These are phyloP conservation scores for Rhinoptilus africanus DNA, from an alignment of 2,113 vertebrate species.

Conservation along the genomic window DNA sequence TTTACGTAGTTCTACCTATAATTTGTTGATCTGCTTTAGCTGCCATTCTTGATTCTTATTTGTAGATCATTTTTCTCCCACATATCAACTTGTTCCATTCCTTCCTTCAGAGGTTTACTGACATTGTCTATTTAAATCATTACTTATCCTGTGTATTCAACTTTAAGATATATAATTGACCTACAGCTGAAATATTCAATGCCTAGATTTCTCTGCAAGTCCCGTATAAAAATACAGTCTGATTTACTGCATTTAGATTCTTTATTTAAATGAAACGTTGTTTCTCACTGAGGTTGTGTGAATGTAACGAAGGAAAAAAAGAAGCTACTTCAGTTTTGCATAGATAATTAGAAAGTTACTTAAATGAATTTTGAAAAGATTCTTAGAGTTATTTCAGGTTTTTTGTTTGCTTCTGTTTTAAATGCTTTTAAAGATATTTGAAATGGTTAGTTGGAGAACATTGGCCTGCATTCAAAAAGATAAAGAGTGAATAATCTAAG, in stretches of 20 bases:
- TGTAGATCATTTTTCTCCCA: neutral
- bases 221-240: slow-evolving; percentile 11
- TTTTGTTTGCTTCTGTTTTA: neutral
- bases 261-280: slow-evolving; percentile 45
- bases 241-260: slow-evolving; percentile 1
- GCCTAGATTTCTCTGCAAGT: slow-evolving; percentile 12
- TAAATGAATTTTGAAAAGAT: slow-evolving; percentile 33
- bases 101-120: neutral
- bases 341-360: slow-evolving; percentile 35
- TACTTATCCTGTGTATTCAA: neutral
- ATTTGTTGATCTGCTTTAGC: neutral
- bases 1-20: neutral
- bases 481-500: neutral
- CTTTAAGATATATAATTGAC: neutral
- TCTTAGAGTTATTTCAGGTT: neutral
- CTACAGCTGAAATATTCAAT: slow-evolving; percentile 12
- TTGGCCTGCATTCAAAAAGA: slow-evolving; percentile 31
- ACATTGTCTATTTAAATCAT: neutral
- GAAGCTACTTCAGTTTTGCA: slow-evolving; percentile 4
- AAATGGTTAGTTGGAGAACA: slow-evolving; percentile 24
- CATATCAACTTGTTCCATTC: neutral
- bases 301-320: slow-evolving; percentile 23
- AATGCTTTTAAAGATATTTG: neutral
- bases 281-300: slow-evolving; percentile 1
- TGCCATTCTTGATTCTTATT: neutral